A percentile compares a stretch with the other conserved stretches of the same genome.
These are phyloP conservation scores for Coleophora deauratella DNA, from an alignment of 2,888 invertebrate genomes.

Conservation along the genomic window DNA sequence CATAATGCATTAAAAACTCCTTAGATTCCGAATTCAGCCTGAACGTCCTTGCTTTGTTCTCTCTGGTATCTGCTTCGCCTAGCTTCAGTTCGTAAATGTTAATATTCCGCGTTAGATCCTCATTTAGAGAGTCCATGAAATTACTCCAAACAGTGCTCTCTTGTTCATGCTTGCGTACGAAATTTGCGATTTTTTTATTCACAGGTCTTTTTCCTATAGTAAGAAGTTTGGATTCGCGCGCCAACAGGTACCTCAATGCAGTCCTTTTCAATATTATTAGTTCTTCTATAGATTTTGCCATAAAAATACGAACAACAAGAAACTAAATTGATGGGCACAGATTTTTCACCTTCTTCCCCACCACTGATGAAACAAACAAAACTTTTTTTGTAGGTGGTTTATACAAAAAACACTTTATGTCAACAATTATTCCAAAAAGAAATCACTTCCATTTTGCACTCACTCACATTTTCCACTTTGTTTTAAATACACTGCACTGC, in stretches of 20 bases:
- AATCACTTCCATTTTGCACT: not conserved
- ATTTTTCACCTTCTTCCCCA: not conserved
- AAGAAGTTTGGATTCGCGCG: conserved; percentile 45
- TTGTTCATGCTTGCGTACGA: conserved; percentile 34
- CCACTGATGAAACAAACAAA: not conserved
- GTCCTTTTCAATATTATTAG: conserved; percentile 45
- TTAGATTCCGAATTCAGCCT: conserved; percentile 31
- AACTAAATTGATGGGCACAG: conserved; percentile 1
- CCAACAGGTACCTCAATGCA: conserved; percentile 43
- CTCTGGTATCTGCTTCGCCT: conserved; percentile 13
- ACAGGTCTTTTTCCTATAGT: conserved; percentile 47
- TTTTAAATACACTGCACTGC: not conserved
- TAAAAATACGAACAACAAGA: conserved; percentile 21
- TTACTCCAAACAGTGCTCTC: conserved; percentile 39
- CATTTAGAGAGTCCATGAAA: conserved; percentile 46
- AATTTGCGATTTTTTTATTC: conserved; percentile 53
- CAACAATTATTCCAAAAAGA: not conserved
- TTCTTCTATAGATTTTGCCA: conserved; percentile 55
- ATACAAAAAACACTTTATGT: not conserved
- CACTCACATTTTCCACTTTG: not conserved
- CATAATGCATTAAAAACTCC: conserved; percentile 7
- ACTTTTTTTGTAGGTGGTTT: not conserved
- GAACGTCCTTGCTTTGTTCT: conserved; percentile 16
- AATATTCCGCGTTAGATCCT: conserved; percentile 52
- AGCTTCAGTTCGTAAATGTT: conserved; percentile 34